These are phyloP conservation scores for Listrodromus nycthemerus DNA, from an alignment of 2,888 invertebrate species.

Conservation along the genomic window DNA sequence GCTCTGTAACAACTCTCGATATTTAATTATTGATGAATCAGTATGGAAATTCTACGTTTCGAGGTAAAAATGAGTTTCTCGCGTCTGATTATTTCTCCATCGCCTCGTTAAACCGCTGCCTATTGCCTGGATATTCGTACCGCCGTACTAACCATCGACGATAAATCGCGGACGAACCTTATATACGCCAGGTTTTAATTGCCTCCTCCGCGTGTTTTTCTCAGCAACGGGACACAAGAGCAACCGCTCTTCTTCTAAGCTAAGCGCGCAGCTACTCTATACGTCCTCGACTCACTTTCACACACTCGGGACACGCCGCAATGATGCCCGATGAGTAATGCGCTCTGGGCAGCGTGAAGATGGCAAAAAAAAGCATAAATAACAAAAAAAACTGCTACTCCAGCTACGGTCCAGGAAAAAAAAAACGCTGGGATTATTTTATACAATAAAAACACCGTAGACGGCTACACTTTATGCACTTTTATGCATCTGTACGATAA, in stretches of 20 bases:
- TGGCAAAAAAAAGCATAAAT: constrained; percentile 8
- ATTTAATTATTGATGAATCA: not conserved
- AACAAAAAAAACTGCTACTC: not conserved
- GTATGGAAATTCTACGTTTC: constrained; percentile 1
- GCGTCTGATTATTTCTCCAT: constrained; percentile 29
- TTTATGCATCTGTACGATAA: constrained; percentile 61
- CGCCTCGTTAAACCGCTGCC: constrained; percentile 17
- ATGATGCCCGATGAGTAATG: constrained; percentile 38
- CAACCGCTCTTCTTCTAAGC: constrained; percentile 16
- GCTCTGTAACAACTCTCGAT: not conserved
- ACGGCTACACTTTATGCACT: constrained; percentile 30
- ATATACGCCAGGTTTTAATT: constrained; percentile 50
- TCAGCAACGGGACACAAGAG: not conserved
- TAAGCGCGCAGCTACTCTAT: constrained; percentile 21
- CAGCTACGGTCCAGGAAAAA: not conserved
- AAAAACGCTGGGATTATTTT: constrained; percentile 11
- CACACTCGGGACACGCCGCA: constrained; percentile 29
- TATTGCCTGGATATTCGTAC: not conserved
- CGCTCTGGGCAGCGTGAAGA: not conserved
- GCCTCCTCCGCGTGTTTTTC: constrained; percentile 36
- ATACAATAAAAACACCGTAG: constrained; percentile 4
- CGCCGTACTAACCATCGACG: constrained; percentile 32
- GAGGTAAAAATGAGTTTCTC: constrained; percentile 1
- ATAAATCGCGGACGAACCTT: constrained; percentile 38
- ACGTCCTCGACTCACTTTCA: constrained; percentile 57